Percentiles rank a stretch among this genome's conserved stretches.
phyloP scores from a whole-genome alignment of 2,888 invertebrate genomes.

The Tenthredo notha region DNA sequence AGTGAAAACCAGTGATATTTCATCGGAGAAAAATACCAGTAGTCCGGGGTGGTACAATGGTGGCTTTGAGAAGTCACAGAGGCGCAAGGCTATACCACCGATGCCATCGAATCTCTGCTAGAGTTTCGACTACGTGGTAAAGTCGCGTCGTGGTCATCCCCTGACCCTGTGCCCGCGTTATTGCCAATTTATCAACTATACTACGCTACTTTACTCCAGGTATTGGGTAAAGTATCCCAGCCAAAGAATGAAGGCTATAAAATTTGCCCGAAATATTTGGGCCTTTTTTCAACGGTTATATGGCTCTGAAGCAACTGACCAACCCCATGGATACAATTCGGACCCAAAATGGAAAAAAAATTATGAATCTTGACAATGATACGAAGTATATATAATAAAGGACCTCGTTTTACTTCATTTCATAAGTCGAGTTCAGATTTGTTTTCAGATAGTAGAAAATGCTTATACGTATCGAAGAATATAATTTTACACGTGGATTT shows the following conservation, averaged over 20 bases:
- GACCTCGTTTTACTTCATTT: not conserved
- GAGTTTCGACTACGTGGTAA: not conserved
- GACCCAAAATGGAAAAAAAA: not conserved
- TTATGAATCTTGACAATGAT: not conserved
- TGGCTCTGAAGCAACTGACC: not conserved
- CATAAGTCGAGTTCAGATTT: not conserved
- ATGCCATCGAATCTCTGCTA: slow-evolving; percentile 23
- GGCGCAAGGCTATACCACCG: slow-evolving; percentile 10
- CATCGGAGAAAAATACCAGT: slow-evolving; percentile 59
- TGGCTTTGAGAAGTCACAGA: slow-evolving; percentile 56
- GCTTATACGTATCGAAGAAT: too few relatives aligned
- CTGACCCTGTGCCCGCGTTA: slow-evolving; percentile 59
- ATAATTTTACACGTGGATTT: not conserved
- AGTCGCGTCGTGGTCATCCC: not conserved
- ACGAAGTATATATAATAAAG: not conserved
- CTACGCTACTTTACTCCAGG: slow-evolving; percentile 26
- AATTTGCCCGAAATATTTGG: slow-evolving; percentile 47
- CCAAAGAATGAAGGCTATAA: slow-evolving; percentile 44
- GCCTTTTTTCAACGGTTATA: slow-evolving; percentile 22
- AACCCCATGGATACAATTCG: not conserved
- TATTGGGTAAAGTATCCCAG: slow-evolving; percentile 17
- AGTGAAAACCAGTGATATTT: slow-evolving; percentile 63
- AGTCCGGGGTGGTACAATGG: slow-evolving; percentile 57
- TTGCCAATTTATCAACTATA: slow-evolving; percentile 64
- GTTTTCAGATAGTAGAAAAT: not conserved